These are phyloP conservation scores for Syndactyla subalaris DNA, from an alignment of 2,797 vertebrate species.

Conservation along the genomic window DNA sequence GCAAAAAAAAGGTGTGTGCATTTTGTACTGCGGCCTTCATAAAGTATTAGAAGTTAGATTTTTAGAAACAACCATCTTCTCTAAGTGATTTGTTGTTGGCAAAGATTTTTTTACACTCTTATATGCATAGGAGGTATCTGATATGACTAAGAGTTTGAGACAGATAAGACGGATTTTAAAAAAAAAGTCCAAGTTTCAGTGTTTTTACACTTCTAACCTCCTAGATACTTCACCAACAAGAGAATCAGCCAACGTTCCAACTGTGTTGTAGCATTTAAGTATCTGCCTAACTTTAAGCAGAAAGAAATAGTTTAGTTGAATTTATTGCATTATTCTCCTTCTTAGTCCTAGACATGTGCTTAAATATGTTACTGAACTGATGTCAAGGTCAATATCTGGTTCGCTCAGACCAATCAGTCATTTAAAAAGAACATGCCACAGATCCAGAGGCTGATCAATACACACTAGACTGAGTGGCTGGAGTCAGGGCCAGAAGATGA, in stretches of 20 bases:
- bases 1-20: too few relatives aligned
- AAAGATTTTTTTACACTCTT: not conserved
- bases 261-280: not conserved
- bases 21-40: not conserved
- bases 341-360: not conserved
- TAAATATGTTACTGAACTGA: not conserved
- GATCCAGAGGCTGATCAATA: constrained; percentile 36
- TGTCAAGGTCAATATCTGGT: not conserved
- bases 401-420: not conserved
- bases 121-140: not conserved
- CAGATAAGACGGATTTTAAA: not conserved
- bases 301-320: not conserved
- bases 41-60: not conserved
- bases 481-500: constrained; percentile 39
- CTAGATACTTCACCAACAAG: not conserved
- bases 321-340: not conserved
- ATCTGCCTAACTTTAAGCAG: not conserved
- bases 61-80: not conserved
- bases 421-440: not conserved
- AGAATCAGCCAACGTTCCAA: not conserved
- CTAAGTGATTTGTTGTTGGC: not conserved
- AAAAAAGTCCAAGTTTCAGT: not conserved
- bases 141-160: not conserved
- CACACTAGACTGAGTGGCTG: constrained; percentile 13
- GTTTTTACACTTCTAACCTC: not conserved